These are phyloP conservation scores for Chloroceryle inda DNA, from an alignment of 2,797 vertebrate genomes.

Conservation along the genomic window DNA sequence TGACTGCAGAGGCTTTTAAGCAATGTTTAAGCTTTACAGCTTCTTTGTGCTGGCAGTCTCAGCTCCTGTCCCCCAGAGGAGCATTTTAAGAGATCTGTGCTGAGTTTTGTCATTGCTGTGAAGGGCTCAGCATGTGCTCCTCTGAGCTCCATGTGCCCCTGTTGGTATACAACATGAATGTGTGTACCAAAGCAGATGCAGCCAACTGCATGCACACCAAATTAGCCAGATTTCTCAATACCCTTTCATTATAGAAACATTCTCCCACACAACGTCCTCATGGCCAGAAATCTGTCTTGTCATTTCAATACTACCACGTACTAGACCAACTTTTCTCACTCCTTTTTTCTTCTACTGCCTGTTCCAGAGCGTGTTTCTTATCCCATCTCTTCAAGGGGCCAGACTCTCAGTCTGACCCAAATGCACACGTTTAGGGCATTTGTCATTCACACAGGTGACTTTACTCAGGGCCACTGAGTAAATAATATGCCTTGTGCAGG, in stretches of 20 bases:
- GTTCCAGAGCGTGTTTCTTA: neutral
- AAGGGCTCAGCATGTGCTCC: rapidly evolving
- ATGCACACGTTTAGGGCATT: neutral
- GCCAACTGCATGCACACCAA: rapidly evolving
- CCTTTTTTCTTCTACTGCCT: neutral
- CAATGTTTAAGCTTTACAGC: neutral
- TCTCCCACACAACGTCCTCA: neutral
- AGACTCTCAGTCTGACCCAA: neutral
- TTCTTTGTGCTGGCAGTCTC: neutral
- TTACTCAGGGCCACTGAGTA: neutral
- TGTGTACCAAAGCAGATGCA: neutral
- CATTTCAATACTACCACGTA: neutral
- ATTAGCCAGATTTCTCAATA: neutral
- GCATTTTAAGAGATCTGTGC: neutral
- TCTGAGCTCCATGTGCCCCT: neutral
- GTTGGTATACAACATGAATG: rapidly evolving
- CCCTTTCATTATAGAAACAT: neutral
- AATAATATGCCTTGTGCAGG: neutral
- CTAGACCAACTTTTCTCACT: neutral
- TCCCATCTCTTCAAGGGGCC: neutral
- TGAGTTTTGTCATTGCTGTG: neutral
- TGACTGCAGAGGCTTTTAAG: neutral
- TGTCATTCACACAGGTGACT: neutral
- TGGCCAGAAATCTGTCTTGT: neutral
- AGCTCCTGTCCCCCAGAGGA: neutral